Conservation (phyloP, 2,888 invertebrate species). For the Allophyes oxyacanthae region DNA sequence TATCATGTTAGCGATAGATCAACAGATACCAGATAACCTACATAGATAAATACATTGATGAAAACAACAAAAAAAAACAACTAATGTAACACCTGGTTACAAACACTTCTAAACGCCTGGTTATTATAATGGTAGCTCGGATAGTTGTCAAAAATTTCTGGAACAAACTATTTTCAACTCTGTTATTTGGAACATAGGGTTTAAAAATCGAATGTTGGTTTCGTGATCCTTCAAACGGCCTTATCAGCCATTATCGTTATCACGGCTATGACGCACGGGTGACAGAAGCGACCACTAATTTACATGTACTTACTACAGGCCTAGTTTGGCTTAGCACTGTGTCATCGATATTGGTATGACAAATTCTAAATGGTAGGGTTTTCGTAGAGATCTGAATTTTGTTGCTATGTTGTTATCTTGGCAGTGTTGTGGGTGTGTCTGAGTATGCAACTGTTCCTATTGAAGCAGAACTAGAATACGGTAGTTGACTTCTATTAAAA, state of each 20-base stretch:
- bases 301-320: conserved; percentile 58
- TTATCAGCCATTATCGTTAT: conserved; percentile 70
- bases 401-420: too few relatives aligned
- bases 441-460: too few relatives aligned
- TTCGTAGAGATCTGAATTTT: too few relatives aligned
- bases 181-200: neutral
- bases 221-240: conserved; percentile 55
- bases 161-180: conserved; percentile 1
- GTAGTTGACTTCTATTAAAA: too few relatives aligned
- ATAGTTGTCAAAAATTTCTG: conserved; percentile 13
- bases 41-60: conserved; percentile 41
- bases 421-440: too few relatives aligned
- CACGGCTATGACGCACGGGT: conserved; percentile 66
- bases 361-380: conserved; percentile 4
- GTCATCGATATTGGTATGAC: conserved; percentile 37
- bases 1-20: conserved; percentile 9
- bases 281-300: conserved; percentile 64
- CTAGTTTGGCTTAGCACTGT: conserved; percentile 41
- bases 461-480: too few relatives aligned
- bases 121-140: conserved; percentile 3
- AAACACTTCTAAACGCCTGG: conserved; percentile 16
- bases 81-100: conserved; percentile 27
- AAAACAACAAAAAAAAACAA: conserved; percentile 28
- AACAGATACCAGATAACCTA: conserved; percentile 31
- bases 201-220: neutral